Evolutionary conservation across 2,888 invertebrate genomes (phyloP).

Genomic region (Drosophila suboccidentalis): DNA sequence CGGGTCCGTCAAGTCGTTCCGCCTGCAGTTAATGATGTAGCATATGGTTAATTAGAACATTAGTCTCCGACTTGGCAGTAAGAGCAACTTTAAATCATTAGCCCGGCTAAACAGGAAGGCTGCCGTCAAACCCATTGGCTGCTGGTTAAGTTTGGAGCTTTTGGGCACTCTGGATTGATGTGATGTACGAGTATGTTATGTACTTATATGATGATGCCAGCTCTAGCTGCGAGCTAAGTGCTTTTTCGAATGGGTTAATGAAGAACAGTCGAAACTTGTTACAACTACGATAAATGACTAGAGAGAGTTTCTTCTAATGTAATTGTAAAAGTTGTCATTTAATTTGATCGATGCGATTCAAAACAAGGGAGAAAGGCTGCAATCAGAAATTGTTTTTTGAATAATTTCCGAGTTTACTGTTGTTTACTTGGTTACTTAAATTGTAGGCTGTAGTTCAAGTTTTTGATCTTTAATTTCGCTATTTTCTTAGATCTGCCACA

Average conservation of each 20-base stretch:
- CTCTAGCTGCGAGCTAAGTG: slow-evolving; percentile 51
- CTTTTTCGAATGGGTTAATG: slow-evolving; percentile 42
- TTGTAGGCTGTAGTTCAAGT: no score
- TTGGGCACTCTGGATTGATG: slow-evolving; percentile 27
- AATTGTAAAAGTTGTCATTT: not conserved
- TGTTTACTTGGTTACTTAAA: no score
- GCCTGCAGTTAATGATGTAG: slow-evolving; percentile 75
- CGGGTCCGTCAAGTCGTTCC: slow-evolving; percentile 15
- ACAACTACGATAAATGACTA: slow-evolving; percentile 23
- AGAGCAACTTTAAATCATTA: slow-evolving; percentile 71
- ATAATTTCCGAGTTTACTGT: no score
- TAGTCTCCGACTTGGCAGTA: slow-evolving; percentile 54
- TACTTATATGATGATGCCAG: no score
- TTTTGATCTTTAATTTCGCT: no score
- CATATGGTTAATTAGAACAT: slow-evolving; percentile 80
- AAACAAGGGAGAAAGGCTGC: not conserved
- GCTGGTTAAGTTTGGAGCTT: slow-evolving; percentile 36
- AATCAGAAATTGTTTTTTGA: no score
- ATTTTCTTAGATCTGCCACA: no score
- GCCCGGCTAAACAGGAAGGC: slow-evolving; percentile 29
- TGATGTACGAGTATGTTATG: slow-evolving; percentile 37
- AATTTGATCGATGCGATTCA: not conserved
- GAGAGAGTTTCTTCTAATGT: slow-evolving; percentile 3
- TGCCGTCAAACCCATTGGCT: slow-evolving; percentile 60
- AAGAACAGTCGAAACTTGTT: slow-evolving; percentile 27